Percentiles rank a stretch among this genome's conserved stretches.
Evolutionary conservation across 2,113 vertebrate genomes (phyloP).

Genomic region (Hystrix cristata): DNA sequence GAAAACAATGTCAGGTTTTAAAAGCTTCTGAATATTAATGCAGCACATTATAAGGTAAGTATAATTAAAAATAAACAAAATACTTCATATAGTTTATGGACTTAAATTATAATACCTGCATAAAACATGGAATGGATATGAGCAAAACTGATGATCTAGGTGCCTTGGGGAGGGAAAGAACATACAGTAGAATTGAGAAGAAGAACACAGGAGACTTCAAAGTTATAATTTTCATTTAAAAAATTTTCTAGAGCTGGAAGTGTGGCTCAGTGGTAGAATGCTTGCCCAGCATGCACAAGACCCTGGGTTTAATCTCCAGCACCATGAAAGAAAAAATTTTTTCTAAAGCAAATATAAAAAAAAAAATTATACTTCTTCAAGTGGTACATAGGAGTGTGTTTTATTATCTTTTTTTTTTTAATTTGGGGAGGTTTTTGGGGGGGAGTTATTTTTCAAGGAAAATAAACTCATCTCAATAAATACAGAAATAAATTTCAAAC

Average conservation of each 20-base stretch:
- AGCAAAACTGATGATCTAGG: background rate
- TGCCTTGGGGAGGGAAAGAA: background rate
- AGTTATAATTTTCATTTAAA: background rate
- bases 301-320: background rate
- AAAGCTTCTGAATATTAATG: background rate
- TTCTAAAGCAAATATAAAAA: background rate
- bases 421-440: background rate
- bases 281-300: background rate
- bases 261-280: background rate
- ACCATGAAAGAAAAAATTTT: background rate
- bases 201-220: background rate
- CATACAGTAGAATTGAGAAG: background rate
- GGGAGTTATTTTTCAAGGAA: conserved; percentile 48
- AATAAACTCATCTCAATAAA: background rate
- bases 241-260: background rate
- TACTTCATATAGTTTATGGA: background rate
- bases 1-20: background rate
- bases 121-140: background rate
- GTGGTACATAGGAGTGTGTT: background rate
- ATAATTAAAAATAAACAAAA: background rate
- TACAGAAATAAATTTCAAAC: background rate
- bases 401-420: background rate
- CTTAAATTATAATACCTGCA: background rate
- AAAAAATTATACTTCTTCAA: background rate
- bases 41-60: background rate